Base-by-base conservation (phyloP, 2,797 vertebrate genomes). In the Amblyopsis hoosieri region DNA sequence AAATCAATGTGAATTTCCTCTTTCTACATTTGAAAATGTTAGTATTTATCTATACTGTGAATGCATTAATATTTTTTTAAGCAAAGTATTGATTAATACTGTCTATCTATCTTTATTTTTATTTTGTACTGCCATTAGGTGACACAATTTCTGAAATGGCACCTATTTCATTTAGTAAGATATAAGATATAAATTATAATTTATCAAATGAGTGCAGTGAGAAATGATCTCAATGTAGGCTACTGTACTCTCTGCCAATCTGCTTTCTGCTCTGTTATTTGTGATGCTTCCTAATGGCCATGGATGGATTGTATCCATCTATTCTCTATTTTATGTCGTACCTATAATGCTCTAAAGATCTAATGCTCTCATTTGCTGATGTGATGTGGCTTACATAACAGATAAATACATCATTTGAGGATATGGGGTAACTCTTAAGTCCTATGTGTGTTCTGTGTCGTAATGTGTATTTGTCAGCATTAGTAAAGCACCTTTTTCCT, bases 401-500 rank as follows among this genome's bases (percentile, higher is more conserved):
- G 33, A 37, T 37, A 8, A 49, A 4, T 29, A 64, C 13, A 15
- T 56, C 45, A 17, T 1, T 48, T 3, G 9, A 48, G 46, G 46
- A 12, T 10, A 48, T 48, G 9, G 45, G 14, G 42, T 12, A 61
- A 13, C 33, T 8, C 4, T 37, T 37, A 23, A 0, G 0, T 19
- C 50, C 0, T 19, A 2, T 47, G 8, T 56, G 9, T 19, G 5
- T 52, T 3, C 37, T 17, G 11, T 57, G n/a, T 56, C 3, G 4
- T 42, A 45, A 57, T 17, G 2, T 54, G 15, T 2, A 31, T 42
- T 70, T 55, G 1, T n/a, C 1, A 7, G 17, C 17, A 3, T 60
- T 31, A 57, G 64, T 69, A 33, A 71, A 67, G 69, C 60, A 6
- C 62, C n/a, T 60, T 46, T 29, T 76, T 77, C 74, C 57, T 23